Evolutionary conservation across 1,140 invertebrate genomes (phyloP).

Genomic region (Drosophila nannoptera): DNA sequence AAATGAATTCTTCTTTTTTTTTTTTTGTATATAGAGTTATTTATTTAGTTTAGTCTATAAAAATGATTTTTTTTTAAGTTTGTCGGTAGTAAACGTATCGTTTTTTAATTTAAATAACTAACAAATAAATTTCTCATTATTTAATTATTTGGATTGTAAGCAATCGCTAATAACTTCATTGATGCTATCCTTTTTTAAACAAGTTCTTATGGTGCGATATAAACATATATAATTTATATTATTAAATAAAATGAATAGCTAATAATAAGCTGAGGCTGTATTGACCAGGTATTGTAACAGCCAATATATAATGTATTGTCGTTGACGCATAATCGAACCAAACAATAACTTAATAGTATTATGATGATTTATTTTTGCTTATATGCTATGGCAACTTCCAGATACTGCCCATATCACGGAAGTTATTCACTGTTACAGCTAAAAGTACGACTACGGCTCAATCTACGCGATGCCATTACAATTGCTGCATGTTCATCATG

Average conservation of each 20-base stretch:
- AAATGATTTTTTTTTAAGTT: neutral
- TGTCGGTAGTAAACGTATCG: neutral
- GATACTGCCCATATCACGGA: conserved; percentile 48
- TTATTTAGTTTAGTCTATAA: neutral
- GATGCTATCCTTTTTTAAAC: too few relatives aligned
- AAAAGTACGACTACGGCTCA: conserved; percentile 72
- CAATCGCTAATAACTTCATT: neutral
- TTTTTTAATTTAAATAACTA: neutral
- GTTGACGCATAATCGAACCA: conserved; percentile 10
- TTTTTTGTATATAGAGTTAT: neutral
- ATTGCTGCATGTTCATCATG: conserved; percentile 58
- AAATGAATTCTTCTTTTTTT: too few relatives aligned
- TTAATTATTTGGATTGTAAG: neutral
- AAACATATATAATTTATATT: conserved; percentile 5
- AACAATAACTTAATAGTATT: conserved; percentile 27
- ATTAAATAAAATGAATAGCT: conserved; percentile 35
- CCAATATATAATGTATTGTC: conserved; percentile 45
- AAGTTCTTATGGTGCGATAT: conserved; percentile 23
- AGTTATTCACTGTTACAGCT: conserved; percentile 65
- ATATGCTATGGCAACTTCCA: conserved; percentile 4
- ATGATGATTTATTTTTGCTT: conserved; percentile 35
- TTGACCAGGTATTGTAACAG: conserved; percentile 48
- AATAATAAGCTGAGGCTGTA: conserved; percentile 20
- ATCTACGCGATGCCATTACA: conserved; percentile 54
- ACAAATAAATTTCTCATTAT: neutral